Base-by-base conservation (phyloP, 1,140 invertebrate species). In the Drosophila simulans region DNA sequence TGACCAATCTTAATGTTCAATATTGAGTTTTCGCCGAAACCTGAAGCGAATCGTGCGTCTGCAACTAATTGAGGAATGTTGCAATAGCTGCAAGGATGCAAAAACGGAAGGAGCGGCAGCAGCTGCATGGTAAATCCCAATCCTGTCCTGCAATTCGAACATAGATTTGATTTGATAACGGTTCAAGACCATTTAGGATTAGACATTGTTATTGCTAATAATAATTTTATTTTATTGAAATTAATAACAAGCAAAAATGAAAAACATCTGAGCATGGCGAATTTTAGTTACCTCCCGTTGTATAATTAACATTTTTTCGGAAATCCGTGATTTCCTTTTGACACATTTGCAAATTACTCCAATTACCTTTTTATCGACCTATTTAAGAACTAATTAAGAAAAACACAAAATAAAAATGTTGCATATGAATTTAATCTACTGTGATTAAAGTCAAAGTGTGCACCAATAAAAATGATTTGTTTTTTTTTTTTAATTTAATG, bases 41-140 rank as follows among this genome's bases (percentile, higher is more conserved):
- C 39, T 42, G 34, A 22, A 57, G 27, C 65, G 45, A 68, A 54
- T 58, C 31, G 10, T 42, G 39, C 7, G 12, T 3, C 51, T 62
- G 52, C 52, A 59, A 52, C 72, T 68, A 75, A 75, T 75, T 75
- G 52, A 12, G 59, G 59, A 75, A 75, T 75, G 25, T 56, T 74
- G 42, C 10, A 39, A 60, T 45, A 39, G 37, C 60, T 40, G 58
- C 27, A 17, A n/a, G 35, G 35, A 51, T n/a, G 37, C 17, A 25
- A 7, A 7, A 27, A 1, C 11, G 11, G 15, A 5, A 7, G 34
- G 12, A 34, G 15, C 35, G 40, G 17, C 60, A 31, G 20, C 60
- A 69, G 60, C 27, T 66, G 64, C 13, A 11, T 20, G 11, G 27
- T 48, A 5, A 43, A 27, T 52, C 7, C 4, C 5, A 1, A 13